Percentiles rank a stretch among this genome's conserved stretches.
These are phyloP conservation scores for Harlomillsia oculata DNA, from an alignment of 1,140 invertebrate species.

Conservation along the genomic window DNA sequence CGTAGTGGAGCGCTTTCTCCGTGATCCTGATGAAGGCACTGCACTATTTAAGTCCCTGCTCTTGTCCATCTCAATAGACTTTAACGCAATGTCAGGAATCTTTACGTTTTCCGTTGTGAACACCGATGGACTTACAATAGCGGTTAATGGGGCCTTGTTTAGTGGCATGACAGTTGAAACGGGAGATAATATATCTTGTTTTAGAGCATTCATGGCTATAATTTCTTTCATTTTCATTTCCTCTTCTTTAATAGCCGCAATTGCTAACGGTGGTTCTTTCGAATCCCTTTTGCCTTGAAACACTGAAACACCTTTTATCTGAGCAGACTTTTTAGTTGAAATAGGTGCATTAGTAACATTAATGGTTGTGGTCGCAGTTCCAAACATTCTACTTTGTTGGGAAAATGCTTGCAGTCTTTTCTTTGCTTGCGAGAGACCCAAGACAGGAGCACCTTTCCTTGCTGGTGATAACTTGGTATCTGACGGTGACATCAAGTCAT, in stretches of 20 bases:
- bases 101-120: conserved; percentile 15
- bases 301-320: conserved; percentile 23
- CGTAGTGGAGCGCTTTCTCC: conserved; percentile 16
- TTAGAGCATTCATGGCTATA: conserved; percentile 26
- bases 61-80: background rate
- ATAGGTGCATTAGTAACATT: conserved; percentile 7
- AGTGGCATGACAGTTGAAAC: conserved; percentile 21
- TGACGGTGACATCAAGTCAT: no score
- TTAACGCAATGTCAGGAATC: background rate
- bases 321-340: conserved; percentile 16
- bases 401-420: conserved; percentile 40
- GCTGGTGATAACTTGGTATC: no score
- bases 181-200: conserved; percentile 30
- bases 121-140: conserved; percentile 26
- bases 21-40: background rate
- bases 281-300: conserved; percentile 11
- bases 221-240: conserved; percentile 34
- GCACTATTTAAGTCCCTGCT: background rate
- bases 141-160: conserved; percentile 16
- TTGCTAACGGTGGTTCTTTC: conserved; percentile 24
- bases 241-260: conserved; percentile 32
- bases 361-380: conserved; percentile 37
- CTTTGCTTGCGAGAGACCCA: conserved; percentile 40
- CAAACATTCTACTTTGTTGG: no score
- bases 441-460: no score